Evolutionary conservation across 2,888 invertebrate species (phyloP), one percentile per base, ranked within the genome.

Genomic region (Barypeithes pellucidus): DNA sequence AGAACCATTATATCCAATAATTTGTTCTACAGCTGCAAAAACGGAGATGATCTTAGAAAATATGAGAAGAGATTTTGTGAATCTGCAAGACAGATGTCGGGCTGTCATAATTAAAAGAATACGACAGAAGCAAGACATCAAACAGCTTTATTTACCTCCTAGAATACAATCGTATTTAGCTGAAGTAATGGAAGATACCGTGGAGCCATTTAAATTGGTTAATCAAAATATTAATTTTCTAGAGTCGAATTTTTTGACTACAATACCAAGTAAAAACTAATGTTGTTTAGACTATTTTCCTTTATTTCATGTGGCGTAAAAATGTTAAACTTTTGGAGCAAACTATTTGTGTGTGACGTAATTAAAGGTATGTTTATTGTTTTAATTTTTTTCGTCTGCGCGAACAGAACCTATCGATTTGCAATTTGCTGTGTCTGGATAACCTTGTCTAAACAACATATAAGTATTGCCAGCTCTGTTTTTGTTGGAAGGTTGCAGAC

Each of bases 11-110:
- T 93, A 89, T 82, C 93, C 93, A 0, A 89, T 92, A 69, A 88
- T 93, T 9, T 90, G 91, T 79, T 93, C 93, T 1, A 93, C 93
- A 0, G 93, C 93, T 0, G 92, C 92, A 16, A 92, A 92, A 85
- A 93, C 93, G 1, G 91, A 92, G 85, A 92, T 93, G 91, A 88
- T 90, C 0, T 83, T 93, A 16, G 88, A 88, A 33, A 85, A 86
- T 29, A 89, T 89, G 78, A 88, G 89, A 75, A 84, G 92, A 45
- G 91, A 91, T 80, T 92, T 91, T 81, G 88, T 89, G 0, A 91
- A 88, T 82, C 87, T 93, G 5, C 92, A 93, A 81, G 93, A 93
- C 84, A 87, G 92, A 43, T 91, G 91, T 82, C 86, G 91, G 20
- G 89, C 90, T 0, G 89, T 89, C 66, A 91, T 93, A 77, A 87